A percentile compares a stretch with the other conserved stretches of the same genome.
These are phyloP conservation scores for Ligdia adustata DNA, from an alignment of 2,888 invertebrate species.

Conservation along the genomic window DNA sequence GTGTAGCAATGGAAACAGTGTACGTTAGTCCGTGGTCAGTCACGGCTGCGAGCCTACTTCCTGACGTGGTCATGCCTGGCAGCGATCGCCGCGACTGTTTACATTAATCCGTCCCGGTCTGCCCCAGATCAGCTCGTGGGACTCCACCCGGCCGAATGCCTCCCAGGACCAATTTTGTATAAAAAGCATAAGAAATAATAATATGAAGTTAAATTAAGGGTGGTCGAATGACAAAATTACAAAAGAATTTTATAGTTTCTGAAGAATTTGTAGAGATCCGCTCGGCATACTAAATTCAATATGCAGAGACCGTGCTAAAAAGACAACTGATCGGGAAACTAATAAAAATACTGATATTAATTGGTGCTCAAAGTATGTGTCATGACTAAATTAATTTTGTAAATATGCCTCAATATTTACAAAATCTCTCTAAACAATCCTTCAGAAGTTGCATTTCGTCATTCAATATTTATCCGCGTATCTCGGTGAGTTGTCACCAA, in stretches of 20 bases:
- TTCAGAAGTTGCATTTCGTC: slow-evolving; percentile 12
- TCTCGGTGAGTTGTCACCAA: slow-evolving; percentile 45
- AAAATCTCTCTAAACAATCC: slow-evolving; percentile 17
- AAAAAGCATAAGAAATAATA: slow-evolving; percentile 4
- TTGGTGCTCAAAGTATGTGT: no score
- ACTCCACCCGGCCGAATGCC: slow-evolving; percentile 33
- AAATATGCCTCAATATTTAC: slow-evolving; percentile 5
- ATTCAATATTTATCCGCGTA: slow-evolving; percentile 29
- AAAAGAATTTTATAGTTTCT: no score
- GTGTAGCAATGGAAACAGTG: slow-evolving; percentile 56
- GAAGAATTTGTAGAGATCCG: no score
- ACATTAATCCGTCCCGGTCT: slow-evolving; percentile 64
- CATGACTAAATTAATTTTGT: no score
- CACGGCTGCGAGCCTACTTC: slow-evolving; percentile 68
- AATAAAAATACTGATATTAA: no score
- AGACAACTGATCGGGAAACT: no score
- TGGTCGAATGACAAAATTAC: background rate
- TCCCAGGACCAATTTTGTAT: slow-evolving; percentile 34
- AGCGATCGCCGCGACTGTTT: slow-evolving; percentile 64
- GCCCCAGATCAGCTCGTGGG: slow-evolving; percentile 39
- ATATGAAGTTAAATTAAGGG: background rate
- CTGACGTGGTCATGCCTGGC: slow-evolving; percentile 47
- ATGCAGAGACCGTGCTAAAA: no score
- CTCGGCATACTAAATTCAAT: no score
- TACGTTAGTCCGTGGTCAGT: slow-evolving; percentile 41